Evolutionary conservation across 2,113 vertebrate genomes (phyloP), one percentile per base, ranked within the genome.

Genomic region (Xiphias gladius): DNA sequence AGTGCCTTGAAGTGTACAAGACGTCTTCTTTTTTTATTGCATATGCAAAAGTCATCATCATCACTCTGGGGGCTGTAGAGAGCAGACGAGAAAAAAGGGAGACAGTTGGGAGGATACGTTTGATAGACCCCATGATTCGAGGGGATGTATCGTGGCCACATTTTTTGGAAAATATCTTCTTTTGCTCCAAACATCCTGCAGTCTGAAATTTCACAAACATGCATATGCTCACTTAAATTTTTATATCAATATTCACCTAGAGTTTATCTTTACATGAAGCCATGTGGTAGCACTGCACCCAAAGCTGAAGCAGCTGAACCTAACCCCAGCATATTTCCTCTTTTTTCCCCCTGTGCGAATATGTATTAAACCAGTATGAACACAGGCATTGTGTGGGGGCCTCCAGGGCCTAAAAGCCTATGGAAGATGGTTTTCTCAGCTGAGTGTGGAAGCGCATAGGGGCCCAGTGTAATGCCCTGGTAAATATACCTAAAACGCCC

Each of bases 31-130:
- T 74, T 80, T 82, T 75, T 35, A 71, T 54, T 57, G 19, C 74
- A 81, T 73, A 84, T 91, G 91, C 57, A 83, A 87, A 93, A 92
- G 64, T 75, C 58, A 68, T 93, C 76, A 90, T 85, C 83, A 83
- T 87, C 80, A 70, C 37, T 77, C 30, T 66, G 3, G 69, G 59
- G 28, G 13, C 24, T 73, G 4, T 13, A 78, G 73, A 71, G 26
- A 28, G 50, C 57, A 61, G 64, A 72, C 28, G 22, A 78, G 13
- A 70, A 24, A 57, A 76, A 76, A 73, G 39, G 4, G 54, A 71
- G 17, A 71, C 71, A 32, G 66, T 26, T 22, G n/a, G 26, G 3
- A 73, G 54, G 30, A 39, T 69, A 16, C 1, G 1, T 59, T 30
- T 76, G 28, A 26, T 58, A 41, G 39, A 37, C 64, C 28, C 61